phyloP scores from a whole-genome alignment of 1,140 invertebrate species.

The Trachymyrmex cornetzi region DNA sequence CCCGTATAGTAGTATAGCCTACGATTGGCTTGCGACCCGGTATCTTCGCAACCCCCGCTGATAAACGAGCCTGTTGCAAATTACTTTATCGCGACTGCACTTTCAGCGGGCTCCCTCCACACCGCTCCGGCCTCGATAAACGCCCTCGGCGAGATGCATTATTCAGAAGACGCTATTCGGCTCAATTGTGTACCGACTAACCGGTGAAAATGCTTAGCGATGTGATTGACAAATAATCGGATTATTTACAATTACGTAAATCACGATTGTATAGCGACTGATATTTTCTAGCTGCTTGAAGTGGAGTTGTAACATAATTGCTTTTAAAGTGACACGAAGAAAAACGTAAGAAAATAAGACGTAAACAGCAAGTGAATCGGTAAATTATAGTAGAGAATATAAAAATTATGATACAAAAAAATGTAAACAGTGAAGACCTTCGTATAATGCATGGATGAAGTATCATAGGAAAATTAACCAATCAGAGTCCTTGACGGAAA shows the following conservation, averaged over 20 bases:
- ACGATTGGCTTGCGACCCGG: slow-evolving; percentile 16
- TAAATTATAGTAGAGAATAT: no score
- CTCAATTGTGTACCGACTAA: slow-evolving; percentile 13
- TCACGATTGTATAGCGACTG: background rate
- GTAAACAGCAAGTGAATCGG: no score
- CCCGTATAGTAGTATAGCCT: background rate
- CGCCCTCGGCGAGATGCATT: slow-evolving; percentile 37
- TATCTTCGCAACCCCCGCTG: slow-evolving; percentile 39
- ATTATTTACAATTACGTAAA: background rate
- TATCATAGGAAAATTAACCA: no score
- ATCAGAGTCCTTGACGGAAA: no score
- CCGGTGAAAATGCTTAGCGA: background rate
- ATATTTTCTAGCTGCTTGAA: background rate
- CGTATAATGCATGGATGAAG: no score
- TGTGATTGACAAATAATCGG: background rate
- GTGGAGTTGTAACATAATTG: background rate
- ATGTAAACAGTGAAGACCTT: no score
- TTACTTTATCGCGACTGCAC: slow-evolving; percentile 58
- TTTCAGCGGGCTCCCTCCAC: slow-evolving; percentile 20
- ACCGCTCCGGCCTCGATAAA: slow-evolving; percentile 6
- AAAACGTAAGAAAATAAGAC: no score
- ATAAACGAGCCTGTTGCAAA: slow-evolving; percentile 63
- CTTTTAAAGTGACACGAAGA: background rate
- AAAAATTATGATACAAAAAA: no score
- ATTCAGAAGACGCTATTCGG: slow-evolving; percentile 45